These are phyloP conservation scores for Peromyscus aztecus DNA, from an alignment of 2,797 vertebrate species.

Conservation along the genomic window DNA sequence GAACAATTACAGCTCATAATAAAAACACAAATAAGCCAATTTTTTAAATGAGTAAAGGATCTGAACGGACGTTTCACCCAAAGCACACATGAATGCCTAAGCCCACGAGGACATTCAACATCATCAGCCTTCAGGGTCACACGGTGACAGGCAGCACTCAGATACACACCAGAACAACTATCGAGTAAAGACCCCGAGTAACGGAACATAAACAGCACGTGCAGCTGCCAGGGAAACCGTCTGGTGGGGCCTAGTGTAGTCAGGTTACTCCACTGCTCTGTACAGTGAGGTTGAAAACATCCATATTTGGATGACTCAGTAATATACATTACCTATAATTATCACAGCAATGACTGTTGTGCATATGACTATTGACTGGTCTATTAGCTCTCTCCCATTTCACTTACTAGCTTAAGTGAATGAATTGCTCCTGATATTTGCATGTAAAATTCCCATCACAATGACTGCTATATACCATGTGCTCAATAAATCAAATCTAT, in stretches of 20 bases:
- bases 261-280: neutral
- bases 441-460: neutral
- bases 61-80: neutral
- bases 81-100: neutral
- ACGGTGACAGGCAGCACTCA: neutral
- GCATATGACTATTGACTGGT: neutral
- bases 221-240: neutral
- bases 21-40: conserved; percentile 6
- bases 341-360: neutral
- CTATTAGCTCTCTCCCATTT: neutral
- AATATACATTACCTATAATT: neutral
- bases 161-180: no score
- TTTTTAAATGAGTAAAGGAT: neutral
- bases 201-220: neutral
- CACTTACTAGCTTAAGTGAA: neutral
- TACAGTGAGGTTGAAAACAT: neutral
- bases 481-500: neutral
- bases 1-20: neutral
- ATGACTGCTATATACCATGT: neutral
- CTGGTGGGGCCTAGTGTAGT: neutral
- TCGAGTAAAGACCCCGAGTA: neutral
- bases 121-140: neutral
- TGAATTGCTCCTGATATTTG: neutral
- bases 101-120: neutral
- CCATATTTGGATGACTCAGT: neutral